Evolutionary conservation across 2,888 invertebrate species (phyloP), one percentile per base, ranked within the genome.

Genomic region (Arge pagana): DNA sequence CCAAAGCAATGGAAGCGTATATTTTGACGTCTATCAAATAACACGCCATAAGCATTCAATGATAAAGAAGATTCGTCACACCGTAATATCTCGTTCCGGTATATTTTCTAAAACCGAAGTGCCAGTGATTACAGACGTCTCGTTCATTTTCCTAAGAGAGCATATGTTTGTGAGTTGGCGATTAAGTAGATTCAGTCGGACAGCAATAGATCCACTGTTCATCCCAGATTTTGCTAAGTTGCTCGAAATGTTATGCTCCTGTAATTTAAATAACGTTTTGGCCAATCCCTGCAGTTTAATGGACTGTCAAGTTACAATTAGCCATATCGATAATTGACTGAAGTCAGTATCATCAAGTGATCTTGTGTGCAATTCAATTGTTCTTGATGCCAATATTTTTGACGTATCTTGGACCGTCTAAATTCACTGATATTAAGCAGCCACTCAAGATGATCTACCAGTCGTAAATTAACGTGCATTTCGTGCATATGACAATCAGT

Each of bases 151-250:
- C 33, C 35, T 33, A 1, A 62, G 43, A 48, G 61, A 58, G 6
- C 60, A 55, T 37, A 66, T 60, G 19, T 41, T 58, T 23, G 26
- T 48, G 5, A 66, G 55, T 15, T 62, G 58, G 35, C 56, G 52
- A 36, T 58, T 59, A 11, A 66, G 41, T 16, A 48, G 51, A 37
- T 56, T 51, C 15, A 66, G 59, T 53, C 63, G 56, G 16, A 56
- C 54, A 18, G 58, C 54, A 41, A 59, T 55, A 37, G 52, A 43
- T 19, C 42, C 43, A 41, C 45, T 54, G 48, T 35, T 49, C 61
- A 61, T 61, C 48, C 52, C 60, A 58, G 50, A 58, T 54, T 52
- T 23, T 35, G 52, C 30, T 21, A 42, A 43, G 49, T 45, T 43
- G 30, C 21, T 13, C 3, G 19, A 18, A 16, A 16, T 18, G 31